A percentile compares a stretch with the other conserved stretches of the same genome.
Evolutionary conservation across 2,888 invertebrate species (phyloP).

Genomic region (Linyphia triangularis): DNA sequence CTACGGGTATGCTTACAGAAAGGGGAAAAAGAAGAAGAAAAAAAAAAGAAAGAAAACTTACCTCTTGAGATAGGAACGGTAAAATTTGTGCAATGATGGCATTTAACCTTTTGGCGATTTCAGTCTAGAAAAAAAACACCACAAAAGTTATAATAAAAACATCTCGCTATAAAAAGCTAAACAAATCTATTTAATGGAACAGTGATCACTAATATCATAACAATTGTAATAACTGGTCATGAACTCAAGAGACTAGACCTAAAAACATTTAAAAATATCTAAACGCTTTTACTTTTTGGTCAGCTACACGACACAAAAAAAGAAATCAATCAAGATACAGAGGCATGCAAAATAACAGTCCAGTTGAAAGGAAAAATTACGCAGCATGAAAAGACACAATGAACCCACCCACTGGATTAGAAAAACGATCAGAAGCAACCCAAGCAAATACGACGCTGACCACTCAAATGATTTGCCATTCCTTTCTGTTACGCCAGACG

Average conservation of each 20-base stretch:
- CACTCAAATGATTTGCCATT: not conserved
- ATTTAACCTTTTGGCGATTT: constrained; percentile 97
- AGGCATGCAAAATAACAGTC: too few species aligned
- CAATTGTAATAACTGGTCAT: too few species aligned
- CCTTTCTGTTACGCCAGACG: not conserved
- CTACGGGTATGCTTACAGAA: not conserved
- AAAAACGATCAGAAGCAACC: not conserved
- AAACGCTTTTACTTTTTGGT: too few species aligned
- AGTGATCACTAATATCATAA: too few species aligned
- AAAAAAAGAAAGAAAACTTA: constrained; percentile 78
- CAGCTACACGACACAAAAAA: too few species aligned
- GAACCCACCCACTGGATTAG: not conserved
- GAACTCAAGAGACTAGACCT: too few species aligned
- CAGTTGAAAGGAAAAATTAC: too few species aligned
- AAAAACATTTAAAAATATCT: too few species aligned
- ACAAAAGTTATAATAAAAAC: not conserved
- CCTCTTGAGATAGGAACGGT: constrained; percentile 95
- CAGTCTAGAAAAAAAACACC: constrained; percentile 86
- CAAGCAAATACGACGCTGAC: not conserved
- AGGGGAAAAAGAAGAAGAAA: not conserved
- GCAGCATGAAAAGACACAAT: not conserved
- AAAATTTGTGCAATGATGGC: constrained; percentile 97
- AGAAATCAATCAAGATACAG: too few species aligned
- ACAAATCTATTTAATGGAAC: too few species aligned
- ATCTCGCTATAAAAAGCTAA: too few species aligned